Base-by-base conservation (phyloP, 2,797 vertebrate species). In the Poecilia velifera region DNA sequence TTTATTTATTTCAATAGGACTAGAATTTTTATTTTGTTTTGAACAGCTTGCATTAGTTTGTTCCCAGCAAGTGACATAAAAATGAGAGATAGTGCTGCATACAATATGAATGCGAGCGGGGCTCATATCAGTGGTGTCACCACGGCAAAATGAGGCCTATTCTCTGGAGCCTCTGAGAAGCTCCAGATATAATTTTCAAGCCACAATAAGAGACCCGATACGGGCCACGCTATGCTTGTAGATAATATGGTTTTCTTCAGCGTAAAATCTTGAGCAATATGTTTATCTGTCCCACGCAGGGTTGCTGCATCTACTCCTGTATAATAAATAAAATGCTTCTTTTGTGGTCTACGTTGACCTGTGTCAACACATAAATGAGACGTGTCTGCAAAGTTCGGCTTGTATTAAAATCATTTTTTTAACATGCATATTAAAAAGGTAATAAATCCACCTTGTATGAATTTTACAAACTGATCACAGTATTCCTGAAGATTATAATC, bases 1-100 rank as follows among this genome's bases (percentile, higher is more conserved):
- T 82, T 79, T 77, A 76, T 88, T 85, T 49, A 86, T 88, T 88
- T 80, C 77, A 84, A 82, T 73, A 80, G 47, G 22, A 76, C 45
- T 13, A 16, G 49, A 57, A 62, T 76, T 84, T 78, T 76, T 76
- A 53, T 76, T 88, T 86, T 76, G 66, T 76, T 91, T 87, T 80
- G 76, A 86, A 82, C 73, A 80, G 73, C 49, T 81, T 66, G 78
- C 74, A 81, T 87, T 85, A 75, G 73, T 85, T 84, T 83, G 22
- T 80, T 81, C 64, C 71, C 43, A 73, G 53, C n/a, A 75, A 85
- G 82, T 34, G 43, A 82, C 74, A 77, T 62, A 74, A 71, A 82
- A 79, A 80, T 18, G 46, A 85, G 83, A 87, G 81, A 82, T 47
- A 22, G 36, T 20, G 73, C 84, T 47, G 73, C 72, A 76, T 90